Conservation (phyloP, 2,113 vertebrate genomes). For the Microcebus jonahi region DNA sequence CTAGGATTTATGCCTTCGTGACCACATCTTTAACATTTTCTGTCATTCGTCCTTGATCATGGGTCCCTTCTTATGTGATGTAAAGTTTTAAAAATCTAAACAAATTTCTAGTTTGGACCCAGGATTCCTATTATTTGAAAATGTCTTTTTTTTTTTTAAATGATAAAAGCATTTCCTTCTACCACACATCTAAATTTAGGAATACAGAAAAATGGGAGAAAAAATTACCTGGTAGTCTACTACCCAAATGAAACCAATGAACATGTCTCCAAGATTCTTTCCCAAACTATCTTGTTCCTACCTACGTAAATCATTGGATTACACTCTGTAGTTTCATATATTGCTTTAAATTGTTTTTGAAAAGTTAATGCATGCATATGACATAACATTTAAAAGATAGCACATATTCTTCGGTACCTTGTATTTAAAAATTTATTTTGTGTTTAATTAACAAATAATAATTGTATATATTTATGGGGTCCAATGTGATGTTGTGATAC, state of each 20-base stretch:
- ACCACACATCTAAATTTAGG: neutral
- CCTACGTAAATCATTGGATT: neutral
- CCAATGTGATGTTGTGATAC: neutral
- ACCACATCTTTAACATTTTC: neutral
- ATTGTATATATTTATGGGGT: neutral
- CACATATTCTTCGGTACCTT: neutral
- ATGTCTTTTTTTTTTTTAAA: neutral
- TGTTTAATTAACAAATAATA: neutral
- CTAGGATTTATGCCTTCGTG: neutral
- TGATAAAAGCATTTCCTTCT: neutral
- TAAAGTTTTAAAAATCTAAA: neutral
- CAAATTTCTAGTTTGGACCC: neutral
- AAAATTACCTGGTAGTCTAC: neutral
- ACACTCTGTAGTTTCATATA: neutral
- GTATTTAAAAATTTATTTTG: neutral
- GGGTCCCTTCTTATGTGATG: neutral
- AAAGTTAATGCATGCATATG: neutral
- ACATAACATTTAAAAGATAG: neutral
- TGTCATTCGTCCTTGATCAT: neutral
- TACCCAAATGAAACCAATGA: neutral
- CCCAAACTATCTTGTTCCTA: neutral
- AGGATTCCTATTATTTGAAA: slow-evolving; percentile 2
- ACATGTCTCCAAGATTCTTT: neutral
- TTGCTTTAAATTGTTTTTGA: neutral
- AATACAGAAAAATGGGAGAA: neutral